Base-by-base conservation (phyloP, 2,113 vertebrate species). In the Pristiophorus japonicus region DNA sequence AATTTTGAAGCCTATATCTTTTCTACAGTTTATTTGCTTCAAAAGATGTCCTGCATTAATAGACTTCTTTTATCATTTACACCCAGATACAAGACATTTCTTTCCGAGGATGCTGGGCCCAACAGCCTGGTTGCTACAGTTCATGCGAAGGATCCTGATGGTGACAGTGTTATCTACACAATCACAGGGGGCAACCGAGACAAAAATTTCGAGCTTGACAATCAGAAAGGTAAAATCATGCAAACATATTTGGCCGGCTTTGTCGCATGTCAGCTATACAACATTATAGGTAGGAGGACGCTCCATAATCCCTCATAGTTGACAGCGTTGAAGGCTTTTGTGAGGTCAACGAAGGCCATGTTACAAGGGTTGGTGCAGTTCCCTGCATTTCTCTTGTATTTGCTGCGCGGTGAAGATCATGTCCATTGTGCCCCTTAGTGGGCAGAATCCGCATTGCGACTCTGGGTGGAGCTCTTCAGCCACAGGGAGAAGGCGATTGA, bases 61-160 rank as follows among this genome's bases (percentile, higher is more conserved):
- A 73, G 95, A 88, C 22, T 96, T 78, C 65, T 45, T n/a, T n/a
- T 90, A 34, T 70, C 59, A 70, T 96, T 65, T 73, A 51, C 62
- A 11, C 0, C 38, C 97, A 99, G 98, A 2, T 99, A 99, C 96
- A 98, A 98, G 96, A 98, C 98, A 0, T 99, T 99, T 96, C 97
- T 99, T 78, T 98, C 98, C 0, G 98, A 99, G 96, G 98, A 99
- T 20, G 98, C 98, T 5, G 98, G 98, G 51, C 98, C 98, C 0
- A 97, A 98, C 95, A 98, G 98, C 0, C 97, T 99, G 96, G 98
- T 99, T 81, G 98, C 98, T 95, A 97, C 98, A 20, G 97, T 99
- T 95, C 97, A 98, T 92, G 98, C 98, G 78, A 98, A 98, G 66
- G 98, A 99, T 97, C 98, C 98, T 0, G 98, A 99, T 45, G 98